Evolutionary conservation across 53 echinoderm and acorn worm species (phyloP).

Genomic region (Temnopleurus reevesii): DNA sequence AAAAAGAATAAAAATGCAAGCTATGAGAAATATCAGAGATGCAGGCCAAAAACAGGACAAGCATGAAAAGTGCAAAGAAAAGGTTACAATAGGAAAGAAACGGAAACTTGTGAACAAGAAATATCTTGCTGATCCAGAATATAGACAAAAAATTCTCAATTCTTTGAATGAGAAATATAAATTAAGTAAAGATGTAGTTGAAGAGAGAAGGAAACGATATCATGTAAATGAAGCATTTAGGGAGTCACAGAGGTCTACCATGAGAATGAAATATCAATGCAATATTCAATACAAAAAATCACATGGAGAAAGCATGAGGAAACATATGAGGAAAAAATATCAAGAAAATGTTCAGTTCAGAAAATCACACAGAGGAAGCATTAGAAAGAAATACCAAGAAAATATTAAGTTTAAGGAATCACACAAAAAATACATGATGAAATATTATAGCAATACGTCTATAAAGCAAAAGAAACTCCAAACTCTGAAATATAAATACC

Average conservation of each 20-base stretch:
- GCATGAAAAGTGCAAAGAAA: too few relatives aligned
- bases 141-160: background rate
- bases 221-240: background rate
- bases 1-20: too few relatives aligned
- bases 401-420: background rate
- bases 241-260: background rate
- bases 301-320: background rate
- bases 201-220: background rate
- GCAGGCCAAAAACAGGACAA: too few relatives aligned
- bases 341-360: too few relatives aligned
- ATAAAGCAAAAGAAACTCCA: background rate
- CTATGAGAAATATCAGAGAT: too few relatives aligned
- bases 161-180: background rate
- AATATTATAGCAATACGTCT: background rate
- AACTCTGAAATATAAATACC: background rate
- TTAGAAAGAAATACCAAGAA: background rate
- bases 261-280: background rate
- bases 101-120: too few relatives aligned
- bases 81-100: too few relatives aligned
- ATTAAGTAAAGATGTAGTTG: too few relatives aligned
- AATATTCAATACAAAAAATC: background rate
- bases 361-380: background rate
- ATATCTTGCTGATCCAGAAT: background rate
- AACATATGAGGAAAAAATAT: background rate
- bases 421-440: background rate